Percentiles rank a stretch among this genome's conserved stretches.
Evolutionary conservation across 2,797 vertebrate genomes (phyloP).

Genomic region (Aeoliscus strigatus): DNA sequence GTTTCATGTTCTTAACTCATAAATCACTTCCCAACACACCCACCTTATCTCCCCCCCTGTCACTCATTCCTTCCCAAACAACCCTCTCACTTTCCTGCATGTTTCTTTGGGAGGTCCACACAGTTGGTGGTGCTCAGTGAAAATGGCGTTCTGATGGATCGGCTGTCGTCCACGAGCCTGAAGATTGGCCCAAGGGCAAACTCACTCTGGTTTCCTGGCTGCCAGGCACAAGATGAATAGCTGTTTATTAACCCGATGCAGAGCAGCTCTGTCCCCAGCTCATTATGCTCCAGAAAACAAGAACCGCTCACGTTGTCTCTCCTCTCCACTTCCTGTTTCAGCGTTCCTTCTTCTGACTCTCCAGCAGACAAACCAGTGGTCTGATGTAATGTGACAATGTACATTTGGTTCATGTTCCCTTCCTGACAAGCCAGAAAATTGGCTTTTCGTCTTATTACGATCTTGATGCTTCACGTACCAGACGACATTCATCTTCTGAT

Average conservation of each 20-base stretch:
- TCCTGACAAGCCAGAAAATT: slow-evolving; percentile 70
- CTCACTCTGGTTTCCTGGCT: slow-evolving; percentile 59
- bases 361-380: slow-evolving; percentile 56
- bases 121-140: slow-evolving; percentile 59
- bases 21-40: slow-evolving; percentile 49
- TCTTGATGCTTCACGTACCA: slow-evolving; percentile 46
- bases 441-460: slow-evolving; percentile 68
- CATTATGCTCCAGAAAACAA: slow-evolving; percentile 35
- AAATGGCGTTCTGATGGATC: slow-evolving; percentile 70
- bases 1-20: too few species aligned
- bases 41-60: slow-evolving; percentile 32
- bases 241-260: slow-evolving; percentile 69
- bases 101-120: slow-evolving; percentile 48
- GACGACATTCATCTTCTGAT: slow-evolving; percentile 64
- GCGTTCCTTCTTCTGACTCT: slow-evolving; percentile 16
- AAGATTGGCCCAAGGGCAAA: slow-evolving; percentile 74
- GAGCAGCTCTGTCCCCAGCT: slow-evolving; percentile 62
- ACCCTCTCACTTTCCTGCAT: too few species aligned
- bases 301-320: slow-evolving; percentile 28
- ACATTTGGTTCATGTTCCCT: slow-evolving; percentile 60
- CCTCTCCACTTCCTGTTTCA: slow-evolving; percentile 8
- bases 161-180: slow-evolving; percentile 54
- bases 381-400: slow-evolving; percentile 65
- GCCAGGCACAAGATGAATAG: slow-evolving; percentile 71
- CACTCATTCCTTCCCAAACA: too few species aligned